Evolutionary conservation across 2,888 invertebrate species (phyloP).

Genomic region (Andrena haemorrhoa): DNA sequence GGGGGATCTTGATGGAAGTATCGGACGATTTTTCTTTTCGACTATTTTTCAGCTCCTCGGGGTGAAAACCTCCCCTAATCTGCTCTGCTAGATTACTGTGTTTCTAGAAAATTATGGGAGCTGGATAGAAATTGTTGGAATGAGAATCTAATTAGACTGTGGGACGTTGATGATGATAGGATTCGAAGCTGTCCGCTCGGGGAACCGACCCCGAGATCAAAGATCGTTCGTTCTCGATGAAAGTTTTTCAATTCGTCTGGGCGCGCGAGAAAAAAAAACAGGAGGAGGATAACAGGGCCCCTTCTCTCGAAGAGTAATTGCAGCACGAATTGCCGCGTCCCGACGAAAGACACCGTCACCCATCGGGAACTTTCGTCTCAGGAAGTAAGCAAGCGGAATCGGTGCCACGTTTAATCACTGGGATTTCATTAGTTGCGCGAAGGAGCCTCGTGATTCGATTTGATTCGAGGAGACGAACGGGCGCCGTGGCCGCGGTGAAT

Average conservation of each 20-base stretch:
- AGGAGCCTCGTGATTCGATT: constrained; percentile 53
- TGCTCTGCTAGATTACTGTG: too few species aligned
- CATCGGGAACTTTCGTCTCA: constrained; percentile 44
- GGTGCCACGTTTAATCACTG: constrained; percentile 55
- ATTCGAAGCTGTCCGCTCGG: background rate
- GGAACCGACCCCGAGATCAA: background rate
- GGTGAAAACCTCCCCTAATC: too few species aligned
- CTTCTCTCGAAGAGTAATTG: too few species aligned
- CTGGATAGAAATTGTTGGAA: too few species aligned
- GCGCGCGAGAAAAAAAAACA: background rate
- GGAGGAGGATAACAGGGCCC: too few species aligned
- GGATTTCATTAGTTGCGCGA: constrained; percentile 60
- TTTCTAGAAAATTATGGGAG: too few species aligned
- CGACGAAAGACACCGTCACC: constrained; percentile 30
- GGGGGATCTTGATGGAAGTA: too few species aligned
- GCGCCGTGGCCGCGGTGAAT: constrained; percentile 33
- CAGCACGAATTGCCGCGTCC: constrained; percentile 8
- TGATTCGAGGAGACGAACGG: constrained; percentile 51
- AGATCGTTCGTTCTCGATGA: background rate
- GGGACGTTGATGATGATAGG: background rate
- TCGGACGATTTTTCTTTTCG: too few species aligned
- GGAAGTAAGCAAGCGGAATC: constrained; percentile 58
- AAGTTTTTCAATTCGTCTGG: background rate
- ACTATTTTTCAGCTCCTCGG: too few species aligned
- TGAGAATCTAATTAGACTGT: too few species aligned